phyloP scores from a whole-genome alignment of 2,888 invertebrate genomes.

The Tinea trinotella region DNA sequence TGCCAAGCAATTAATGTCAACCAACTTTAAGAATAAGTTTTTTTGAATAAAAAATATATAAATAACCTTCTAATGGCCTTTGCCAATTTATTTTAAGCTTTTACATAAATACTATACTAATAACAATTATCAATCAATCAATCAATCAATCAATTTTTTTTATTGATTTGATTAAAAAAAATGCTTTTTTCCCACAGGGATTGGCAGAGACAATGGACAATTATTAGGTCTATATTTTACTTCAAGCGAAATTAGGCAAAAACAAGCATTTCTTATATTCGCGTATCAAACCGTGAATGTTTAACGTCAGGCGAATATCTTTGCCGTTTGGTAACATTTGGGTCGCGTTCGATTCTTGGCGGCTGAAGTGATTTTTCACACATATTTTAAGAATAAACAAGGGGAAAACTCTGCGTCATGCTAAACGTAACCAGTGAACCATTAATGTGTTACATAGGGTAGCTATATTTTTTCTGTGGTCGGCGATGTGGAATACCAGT shows the following conservation, averaged over 20 bases:
- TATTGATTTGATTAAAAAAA: too few relatives aligned
- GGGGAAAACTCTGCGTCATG: slow-evolving; percentile 15
- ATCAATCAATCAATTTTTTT: too few relatives aligned
- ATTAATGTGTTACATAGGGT: slow-evolving; percentile 14
- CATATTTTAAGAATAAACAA: slow-evolving; percentile 18
- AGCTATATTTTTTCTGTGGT: slow-evolving; percentile 15
- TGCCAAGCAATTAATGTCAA: slow-evolving; percentile 13
- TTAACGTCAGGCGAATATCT: neutral
- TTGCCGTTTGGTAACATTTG: neutral
- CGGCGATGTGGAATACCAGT: slow-evolving; percentile 11
- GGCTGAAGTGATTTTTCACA: slow-evolving; percentile 3
- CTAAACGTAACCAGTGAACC: slow-evolving; percentile 27
- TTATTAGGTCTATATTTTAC: too few relatives aligned
- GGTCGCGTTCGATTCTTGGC: neutral
- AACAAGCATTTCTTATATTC: neutral
- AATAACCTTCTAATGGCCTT: neutral
- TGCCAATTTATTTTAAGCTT: too few relatives aligned
- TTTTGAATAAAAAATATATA: neutral
- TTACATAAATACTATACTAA: too few relatives aligned
- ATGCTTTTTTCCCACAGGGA: too few relatives aligned
- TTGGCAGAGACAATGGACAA: too few relatives aligned
- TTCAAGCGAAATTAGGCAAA: neutral
- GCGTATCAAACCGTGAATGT: neutral
- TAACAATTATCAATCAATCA: too few relatives aligned
- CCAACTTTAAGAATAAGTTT: neutral